Conservation (phyloP, 1,140 invertebrate species). For the Neodiprion lecontei region DNA sequence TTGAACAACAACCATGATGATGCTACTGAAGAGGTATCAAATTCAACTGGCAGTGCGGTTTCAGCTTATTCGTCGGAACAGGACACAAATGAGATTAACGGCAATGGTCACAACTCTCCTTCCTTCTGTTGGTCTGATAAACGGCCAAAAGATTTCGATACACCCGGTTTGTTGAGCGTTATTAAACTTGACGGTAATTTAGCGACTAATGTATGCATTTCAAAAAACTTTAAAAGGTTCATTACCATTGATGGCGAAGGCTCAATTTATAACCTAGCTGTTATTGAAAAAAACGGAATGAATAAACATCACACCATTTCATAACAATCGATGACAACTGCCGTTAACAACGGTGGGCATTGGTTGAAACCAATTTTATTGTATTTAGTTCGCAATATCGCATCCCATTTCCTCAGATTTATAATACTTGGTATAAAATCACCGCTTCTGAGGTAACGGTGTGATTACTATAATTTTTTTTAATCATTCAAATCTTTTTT, state of each 20-base stretch:
- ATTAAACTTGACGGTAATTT: conserved; percentile 46
- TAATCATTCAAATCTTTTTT: no score
- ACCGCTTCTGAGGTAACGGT: no score
- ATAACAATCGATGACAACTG: neutral
- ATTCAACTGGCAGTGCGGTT: no score
- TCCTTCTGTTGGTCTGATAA: conserved; percentile 45
- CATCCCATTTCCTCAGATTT: no score
- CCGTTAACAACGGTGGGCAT: neutral
- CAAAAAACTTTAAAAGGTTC: conserved; percentile 53
- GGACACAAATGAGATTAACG: neutral
- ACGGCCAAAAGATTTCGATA: conserved; percentile 33
- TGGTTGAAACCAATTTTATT: neutral
- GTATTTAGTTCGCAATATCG: neutral
- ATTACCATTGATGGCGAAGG: conserved; percentile 53
- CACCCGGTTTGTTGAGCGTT: conserved; percentile 44
- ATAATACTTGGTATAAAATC: no score
- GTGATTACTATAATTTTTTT: no score
- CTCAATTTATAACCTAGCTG: conserved; percentile 47
- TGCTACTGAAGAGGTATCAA: no score
- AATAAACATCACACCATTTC: neutral
- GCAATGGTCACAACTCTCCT: conserved; percentile 12
- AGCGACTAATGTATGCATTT: conserved; percentile 47
- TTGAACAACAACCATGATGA: neutral
- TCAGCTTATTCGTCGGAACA: conserved; percentile 11
- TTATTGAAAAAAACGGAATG: conserved; percentile 34